Percentiles rank a stretch among this genome's conserved stretches.
These are phyloP conservation scores for Odocoileus hemionus DNA, from an alignment of 2,113 vertebrate species.

Conservation along the genomic window DNA sequence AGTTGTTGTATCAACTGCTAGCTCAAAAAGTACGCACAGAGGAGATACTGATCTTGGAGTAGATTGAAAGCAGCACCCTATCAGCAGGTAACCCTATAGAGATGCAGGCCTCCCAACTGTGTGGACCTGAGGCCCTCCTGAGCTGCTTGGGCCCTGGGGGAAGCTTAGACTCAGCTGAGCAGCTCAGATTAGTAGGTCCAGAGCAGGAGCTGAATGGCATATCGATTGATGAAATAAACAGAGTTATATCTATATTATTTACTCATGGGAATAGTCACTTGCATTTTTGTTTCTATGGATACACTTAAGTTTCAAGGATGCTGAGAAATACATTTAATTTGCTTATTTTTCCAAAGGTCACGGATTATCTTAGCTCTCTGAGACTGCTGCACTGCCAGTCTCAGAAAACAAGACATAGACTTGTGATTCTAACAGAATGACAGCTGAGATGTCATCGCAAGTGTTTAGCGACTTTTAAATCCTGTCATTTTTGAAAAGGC, in stretches of 20 bases:
- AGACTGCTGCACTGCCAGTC: neutral
- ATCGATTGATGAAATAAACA: neutral
- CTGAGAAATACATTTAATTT: neutral
- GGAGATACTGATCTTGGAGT: neutral
- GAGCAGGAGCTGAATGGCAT: too few relatives aligned
- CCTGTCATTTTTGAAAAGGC: neutral
- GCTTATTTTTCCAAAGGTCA: slow-evolving; percentile 26
- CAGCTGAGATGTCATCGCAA: neutral
- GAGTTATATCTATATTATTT: neutral
- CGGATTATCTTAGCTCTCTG: neutral
- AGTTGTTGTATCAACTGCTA: neutral
- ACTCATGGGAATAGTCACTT: neutral
- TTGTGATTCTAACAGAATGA: neutral
- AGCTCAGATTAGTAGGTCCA: neutral
- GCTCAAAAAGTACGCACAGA: neutral
- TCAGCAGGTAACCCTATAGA: neutral
- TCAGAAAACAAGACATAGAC: neutral
- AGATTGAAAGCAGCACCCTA: too few relatives aligned
- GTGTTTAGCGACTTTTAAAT: slow-evolving; percentile 15
- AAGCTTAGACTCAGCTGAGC: neutral
- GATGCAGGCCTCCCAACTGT: neutral
- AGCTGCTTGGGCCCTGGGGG: neutral
- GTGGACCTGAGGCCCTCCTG: neutral
- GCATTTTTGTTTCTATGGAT: neutral
- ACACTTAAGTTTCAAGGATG: neutral